Conservation (phyloP, 1,140 invertebrate genomes). For the Chironomus tepperi region DNA sequence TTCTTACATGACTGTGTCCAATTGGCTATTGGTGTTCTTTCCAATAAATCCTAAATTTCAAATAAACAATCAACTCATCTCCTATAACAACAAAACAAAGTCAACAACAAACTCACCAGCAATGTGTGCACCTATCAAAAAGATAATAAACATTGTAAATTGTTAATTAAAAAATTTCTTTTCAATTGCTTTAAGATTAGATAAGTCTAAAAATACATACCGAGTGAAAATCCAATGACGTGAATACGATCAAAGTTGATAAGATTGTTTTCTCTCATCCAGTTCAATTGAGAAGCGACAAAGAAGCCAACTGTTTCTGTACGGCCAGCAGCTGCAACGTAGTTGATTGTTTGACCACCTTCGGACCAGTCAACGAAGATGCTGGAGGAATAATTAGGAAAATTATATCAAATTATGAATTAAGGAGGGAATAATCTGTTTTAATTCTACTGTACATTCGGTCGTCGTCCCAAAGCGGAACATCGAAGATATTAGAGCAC, state of each 20-base stretch:
- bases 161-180: too few species aligned
- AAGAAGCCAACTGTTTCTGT: background rate
- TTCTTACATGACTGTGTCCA: constrained; percentile 28
- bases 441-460: too few species aligned
- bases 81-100: too few species aligned
- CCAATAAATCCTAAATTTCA: constrained; percentile 37
- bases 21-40: constrained; percentile 28
- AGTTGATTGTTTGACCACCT: constrained; percentile 6
- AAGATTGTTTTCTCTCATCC: constrained; percentile 27
- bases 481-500: too few species aligned
- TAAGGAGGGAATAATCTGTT: too few species aligned
- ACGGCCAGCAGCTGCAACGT: background rate
- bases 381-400: too few species aligned
- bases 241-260: constrained; percentile 40
- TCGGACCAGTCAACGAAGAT: constrained; percentile 14
- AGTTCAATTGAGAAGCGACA: background rate
- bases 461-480: too few species aligned
- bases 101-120: constrained; percentile 42
- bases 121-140: constrained; percentile 56
- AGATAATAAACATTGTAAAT: too few species aligned
- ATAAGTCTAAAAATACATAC: background rate
- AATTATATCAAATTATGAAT: too few species aligned
- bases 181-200: background rate
- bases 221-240: constrained; percentile 56
- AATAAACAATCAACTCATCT: too few species aligned